Evolutionary conservation across 2,888 invertebrate species (phyloP).

Genomic region (Xylota sylvarum): DNA sequence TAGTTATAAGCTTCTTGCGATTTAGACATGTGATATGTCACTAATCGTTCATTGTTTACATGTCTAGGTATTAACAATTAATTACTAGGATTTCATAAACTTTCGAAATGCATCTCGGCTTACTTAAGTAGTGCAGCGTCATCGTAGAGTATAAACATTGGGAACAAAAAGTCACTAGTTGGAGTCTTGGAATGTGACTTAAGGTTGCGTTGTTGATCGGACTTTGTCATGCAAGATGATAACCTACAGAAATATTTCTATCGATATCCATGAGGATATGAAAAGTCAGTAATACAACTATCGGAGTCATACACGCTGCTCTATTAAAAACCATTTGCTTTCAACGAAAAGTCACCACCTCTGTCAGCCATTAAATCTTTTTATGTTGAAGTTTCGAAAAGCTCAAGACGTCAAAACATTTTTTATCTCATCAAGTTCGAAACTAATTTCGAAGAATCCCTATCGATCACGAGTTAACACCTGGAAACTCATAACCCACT

Average conservation of each 20-base stretch:
- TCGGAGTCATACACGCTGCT: no score
- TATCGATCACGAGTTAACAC: constrained; percentile 1
- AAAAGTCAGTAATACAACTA: no score
- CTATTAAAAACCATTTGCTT: no score
- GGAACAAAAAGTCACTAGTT: no score
- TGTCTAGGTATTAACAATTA: background rate
- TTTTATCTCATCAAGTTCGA: background rate
- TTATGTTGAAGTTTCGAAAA: no score
- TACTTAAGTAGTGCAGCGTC: background rate
- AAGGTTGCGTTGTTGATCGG: no score
- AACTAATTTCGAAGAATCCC: background rate
- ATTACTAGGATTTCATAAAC: background rate
- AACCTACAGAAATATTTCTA: no score
- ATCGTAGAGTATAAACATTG: background rate
- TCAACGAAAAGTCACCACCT: background rate
- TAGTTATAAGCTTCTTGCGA: background rate
- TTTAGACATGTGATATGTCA: background rate
- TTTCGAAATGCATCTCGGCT: background rate
- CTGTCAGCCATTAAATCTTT: no score
- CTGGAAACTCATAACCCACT: background rate
- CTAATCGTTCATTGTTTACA: background rate
- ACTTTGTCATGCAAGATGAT: no score
- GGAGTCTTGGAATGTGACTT: no score
- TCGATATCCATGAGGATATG: no score
- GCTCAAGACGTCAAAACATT: no score